Evolutionary conservation across 2,113 vertebrate genomes (phyloP).

Genomic region (Melospiza georgiana): DNA sequence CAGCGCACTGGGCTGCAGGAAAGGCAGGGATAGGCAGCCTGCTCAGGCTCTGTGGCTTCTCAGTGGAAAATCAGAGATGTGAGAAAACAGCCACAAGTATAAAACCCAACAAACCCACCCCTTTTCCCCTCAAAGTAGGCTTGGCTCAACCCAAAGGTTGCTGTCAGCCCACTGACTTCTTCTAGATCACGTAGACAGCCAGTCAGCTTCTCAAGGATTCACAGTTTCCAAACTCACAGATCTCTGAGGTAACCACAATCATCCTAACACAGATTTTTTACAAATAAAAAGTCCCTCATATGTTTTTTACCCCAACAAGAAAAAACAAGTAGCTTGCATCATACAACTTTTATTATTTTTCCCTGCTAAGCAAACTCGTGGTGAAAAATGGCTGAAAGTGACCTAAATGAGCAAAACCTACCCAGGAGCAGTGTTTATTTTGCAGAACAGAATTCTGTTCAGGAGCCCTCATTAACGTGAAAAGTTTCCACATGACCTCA

Average conservation of each 20-base stretch:
- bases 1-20: neutral
- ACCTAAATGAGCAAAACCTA: constrained; percentile 26
- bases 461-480: neutral
- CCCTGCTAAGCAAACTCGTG: neutral
- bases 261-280: neutral
- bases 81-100: neutral
- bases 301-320: neutral
- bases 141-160: neutral
- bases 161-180: neutral
- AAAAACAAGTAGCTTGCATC: neutral
- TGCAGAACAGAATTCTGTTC: constrained; percentile 19
- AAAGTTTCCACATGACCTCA: constrained; percentile 32
- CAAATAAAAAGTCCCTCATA: neutral
- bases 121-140: neutral
- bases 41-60: neutral
- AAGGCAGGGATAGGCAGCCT: neutral
- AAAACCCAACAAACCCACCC: neutral
- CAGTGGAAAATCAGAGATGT: neutral
- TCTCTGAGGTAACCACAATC: neutral
- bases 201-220: neutral
- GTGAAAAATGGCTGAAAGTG: neutral
- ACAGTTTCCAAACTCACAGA: neutral
- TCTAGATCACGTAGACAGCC: neutral
- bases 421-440: neutral
- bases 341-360: neutral